These are phyloP conservation scores for Chiloscyllium plagiosum DNA, from an alignment of 2,113 vertebrate genomes.

Conservation along the genomic window DNA sequence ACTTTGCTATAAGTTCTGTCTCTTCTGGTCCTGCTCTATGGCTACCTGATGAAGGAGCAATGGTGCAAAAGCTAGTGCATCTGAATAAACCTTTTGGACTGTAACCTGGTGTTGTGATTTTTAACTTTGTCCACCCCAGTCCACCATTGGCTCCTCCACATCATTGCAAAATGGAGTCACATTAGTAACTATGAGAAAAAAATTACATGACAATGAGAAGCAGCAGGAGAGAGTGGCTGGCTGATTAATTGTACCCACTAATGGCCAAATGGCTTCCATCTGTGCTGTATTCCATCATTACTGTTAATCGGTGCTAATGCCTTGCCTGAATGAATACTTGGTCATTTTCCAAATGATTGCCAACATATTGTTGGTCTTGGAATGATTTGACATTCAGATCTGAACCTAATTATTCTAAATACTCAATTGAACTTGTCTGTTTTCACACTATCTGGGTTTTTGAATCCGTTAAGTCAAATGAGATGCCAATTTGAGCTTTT, in stretches of 20 bases:
- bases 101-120: no score
- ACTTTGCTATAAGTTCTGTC: no score
- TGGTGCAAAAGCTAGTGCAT: no score
- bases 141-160: no score
- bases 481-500: background rate
- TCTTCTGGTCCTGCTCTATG: no score
- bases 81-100: no score
- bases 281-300: background rate
- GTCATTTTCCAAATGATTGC: background rate
- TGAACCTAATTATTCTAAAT: background rate
- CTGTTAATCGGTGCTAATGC: background rate
- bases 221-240: background rate
- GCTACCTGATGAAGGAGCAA: no score
- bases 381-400: background rate
- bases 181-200: background rate
- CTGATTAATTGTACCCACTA: background rate
- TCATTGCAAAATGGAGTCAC: background rate
- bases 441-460: background rate
- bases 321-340: background rate
- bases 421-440: background rate
- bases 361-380: background rate
- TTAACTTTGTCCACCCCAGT: no score
- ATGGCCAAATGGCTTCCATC: background rate
- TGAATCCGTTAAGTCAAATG: background rate
- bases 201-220: background rate